Evolutionary conservation across 1,140 invertebrate species (phyloP).

Genomic region (Colletes latitarsis): DNA sequence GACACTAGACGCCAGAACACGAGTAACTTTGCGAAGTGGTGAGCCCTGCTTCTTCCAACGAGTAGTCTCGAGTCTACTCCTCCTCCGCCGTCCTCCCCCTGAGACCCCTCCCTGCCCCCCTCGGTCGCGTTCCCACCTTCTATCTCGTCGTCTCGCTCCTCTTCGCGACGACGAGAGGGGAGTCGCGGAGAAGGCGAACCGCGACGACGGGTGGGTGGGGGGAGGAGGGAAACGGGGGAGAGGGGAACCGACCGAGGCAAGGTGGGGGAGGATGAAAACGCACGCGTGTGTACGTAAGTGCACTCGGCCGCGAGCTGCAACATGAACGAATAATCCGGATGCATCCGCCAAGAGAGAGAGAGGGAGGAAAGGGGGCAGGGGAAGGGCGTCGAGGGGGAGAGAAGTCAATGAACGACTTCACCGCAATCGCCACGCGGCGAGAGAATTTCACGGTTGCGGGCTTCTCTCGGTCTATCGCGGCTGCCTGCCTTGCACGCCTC

Average conservation of each 20-base stretch:
- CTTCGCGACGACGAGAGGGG: not conserved
- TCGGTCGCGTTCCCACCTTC: slow-evolving; percentile 4
- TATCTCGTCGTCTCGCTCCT: slow-evolving; percentile 55
- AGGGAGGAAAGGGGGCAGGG: slow-evolving; percentile 5
- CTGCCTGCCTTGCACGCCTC: too few species aligned
- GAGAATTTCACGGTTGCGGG: slow-evolving; percentile 56
- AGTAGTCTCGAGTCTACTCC: slow-evolving; percentile 21
- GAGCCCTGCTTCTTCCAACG: slow-evolving; percentile 46
- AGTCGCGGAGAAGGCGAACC: not conserved
- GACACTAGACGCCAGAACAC: slow-evolving; percentile 45
- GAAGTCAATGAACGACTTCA: slow-evolving; percentile 63
- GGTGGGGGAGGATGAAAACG: not conserved
- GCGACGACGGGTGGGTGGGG: too few species aligned
- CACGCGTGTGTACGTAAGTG: slow-evolving; percentile 37
- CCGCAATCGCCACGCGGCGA: slow-evolving; percentile 49
- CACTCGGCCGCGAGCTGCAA: slow-evolving; percentile 45
- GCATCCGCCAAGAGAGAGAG: slow-evolving; percentile 29
- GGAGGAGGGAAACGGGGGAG: not conserved
- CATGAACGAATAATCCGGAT: slow-evolving; percentile 64
- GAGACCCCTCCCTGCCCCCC: not conserved
- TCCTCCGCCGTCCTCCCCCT: not conserved
- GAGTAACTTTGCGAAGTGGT: slow-evolving; percentile 52
- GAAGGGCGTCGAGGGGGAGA: not conserved
- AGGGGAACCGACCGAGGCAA: not conserved
- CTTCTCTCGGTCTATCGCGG: not conserved